Evolutionary conservation across 2,888 invertebrate species (phyloP).

Genomic region (Slavum lentiscoides): DNA sequence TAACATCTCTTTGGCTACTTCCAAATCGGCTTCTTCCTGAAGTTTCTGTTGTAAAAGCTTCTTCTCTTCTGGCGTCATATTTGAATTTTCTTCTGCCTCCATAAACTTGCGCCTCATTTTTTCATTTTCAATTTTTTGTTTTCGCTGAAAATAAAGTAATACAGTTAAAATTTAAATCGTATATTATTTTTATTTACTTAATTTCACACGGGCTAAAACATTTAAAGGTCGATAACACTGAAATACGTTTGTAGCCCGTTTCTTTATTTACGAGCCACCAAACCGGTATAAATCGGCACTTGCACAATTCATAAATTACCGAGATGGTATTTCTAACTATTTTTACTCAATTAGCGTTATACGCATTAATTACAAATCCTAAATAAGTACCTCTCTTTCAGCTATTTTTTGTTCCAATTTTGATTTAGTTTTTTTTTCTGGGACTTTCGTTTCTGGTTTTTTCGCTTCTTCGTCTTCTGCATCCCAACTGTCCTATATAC

Average conservation of each 20-base stretch:
- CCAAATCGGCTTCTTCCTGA: constrained; percentile 81
- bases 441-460: constrained; percentile 72
- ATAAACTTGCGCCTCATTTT: constrained; percentile 58
- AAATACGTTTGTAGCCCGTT: no score
- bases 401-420: constrained; percentile 78
- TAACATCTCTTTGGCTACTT: constrained; percentile 57
- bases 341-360: neutral
- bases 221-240: no score
- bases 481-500: constrained; percentile 86
- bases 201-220: neutral
- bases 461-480: constrained; percentile 84
- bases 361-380: neutral
- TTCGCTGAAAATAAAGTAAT: constrained; percentile 36
- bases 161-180: neutral
- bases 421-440: constrained; percentile 72
- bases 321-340: no score
- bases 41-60: constrained; percentile 78
- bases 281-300: no score
- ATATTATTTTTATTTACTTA: neutral
- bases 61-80: constrained; percentile 78
- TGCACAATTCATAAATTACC: no score
- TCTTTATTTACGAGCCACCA: no score
- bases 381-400: constrained; percentile 70
- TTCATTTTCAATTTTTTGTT: constrained; percentile 63
- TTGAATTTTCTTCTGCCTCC: constrained; percentile 63